Base-by-base conservation (phyloP, 2,888 invertebrate species). In the Caenorhabditis sp. region DNA sequence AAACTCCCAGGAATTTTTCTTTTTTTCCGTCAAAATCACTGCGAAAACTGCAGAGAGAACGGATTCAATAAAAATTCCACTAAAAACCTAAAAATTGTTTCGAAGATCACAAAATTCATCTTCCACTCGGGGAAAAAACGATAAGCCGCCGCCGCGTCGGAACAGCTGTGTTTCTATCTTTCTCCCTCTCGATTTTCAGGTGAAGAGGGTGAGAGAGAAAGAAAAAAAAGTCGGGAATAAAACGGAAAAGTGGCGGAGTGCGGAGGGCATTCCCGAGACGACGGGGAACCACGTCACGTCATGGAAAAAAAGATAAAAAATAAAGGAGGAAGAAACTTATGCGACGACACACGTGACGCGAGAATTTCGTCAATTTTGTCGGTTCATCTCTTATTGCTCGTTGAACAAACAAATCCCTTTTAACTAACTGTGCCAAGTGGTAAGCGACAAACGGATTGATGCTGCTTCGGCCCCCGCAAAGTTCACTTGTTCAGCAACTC, bases 111-210 rank as follows among this genome's bases (percentile, higher is more conserved):
- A 60, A 68, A 56, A 32, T 15, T n/a, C n/a, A n/a, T 32, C 32
- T 32, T 9, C 32, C 4, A 9, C 32, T 40, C 11, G 56, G 20
- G 32, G 6, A 13, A 18, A n/a, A 18, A 5, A 18, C 47, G n/a
- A 18, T 18, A 47, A 4, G 4, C 2, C 4, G 3, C 18, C n/a
- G 47, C n/a, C 47, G 18, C 18, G 2, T 15, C 40, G 40, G 51
- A 69, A 69, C 69, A 69, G 69, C 69, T 69, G 69, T 69, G 69
- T 60, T 68, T 68, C 68, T n/a, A 9, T 32, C 9, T 32, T 9
- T 32, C n/a, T n/a, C n/a, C n/a, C n/a, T 9, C 32, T 32, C 32
- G 32, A 13, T 40, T 50, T 28, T 51, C 53, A 51, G 26, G 24
- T 37, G 65, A 11, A n/a, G 3, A 47, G 47, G 40, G 9, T 2